These are phyloP conservation scores for Branchipolynoe longqiensis DNA, from an alignment of 2,888 invertebrate species.

Conservation along the genomic window DNA sequence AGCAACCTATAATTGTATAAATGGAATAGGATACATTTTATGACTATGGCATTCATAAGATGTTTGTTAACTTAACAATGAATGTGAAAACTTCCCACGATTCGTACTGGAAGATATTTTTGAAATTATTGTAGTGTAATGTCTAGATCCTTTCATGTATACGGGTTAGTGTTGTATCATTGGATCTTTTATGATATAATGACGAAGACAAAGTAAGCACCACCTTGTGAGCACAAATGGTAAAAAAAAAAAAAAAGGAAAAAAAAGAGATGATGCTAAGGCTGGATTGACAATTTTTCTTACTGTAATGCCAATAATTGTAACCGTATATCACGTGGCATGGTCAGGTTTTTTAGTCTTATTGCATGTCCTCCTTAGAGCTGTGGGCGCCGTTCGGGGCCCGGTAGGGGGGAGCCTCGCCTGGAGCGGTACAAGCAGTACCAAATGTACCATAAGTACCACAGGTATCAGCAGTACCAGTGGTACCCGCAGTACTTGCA, in stretches of 20 bases:
- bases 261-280: no score
- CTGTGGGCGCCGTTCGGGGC: no score
- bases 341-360: conserved; percentile 42
- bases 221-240: conserved; percentile 46
- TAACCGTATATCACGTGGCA: conserved; percentile 22
- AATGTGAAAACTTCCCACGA: conserved; percentile 54
- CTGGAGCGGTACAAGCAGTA: no score
- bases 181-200: conserved; percentile 49
- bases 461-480: no score
- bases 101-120: conserved; percentile 57
- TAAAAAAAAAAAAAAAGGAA: conserved; percentile 25
- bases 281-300: conserved; percentile 49
- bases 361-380: conserved; percentile 48
- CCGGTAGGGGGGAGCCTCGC: no score
- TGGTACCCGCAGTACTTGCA: no score
- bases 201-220: conserved; percentile 29
- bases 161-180: conserved; percentile 53
- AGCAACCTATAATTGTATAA: conserved; percentile 35
- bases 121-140: conserved; percentile 56
- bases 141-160: conserved; percentile 45
- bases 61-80: conserved; percentile 51
- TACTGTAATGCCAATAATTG: conserved; percentile 17
- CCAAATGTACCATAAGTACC: no score
- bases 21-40: conserved; percentile 50
- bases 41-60: conserved; percentile 54